Percentiles rank a stretch among this genome's conserved stretches.
Evolutionary conservation across 2,888 invertebrate species (phyloP).

Genomic region (Sphinx pinastri): DNA sequence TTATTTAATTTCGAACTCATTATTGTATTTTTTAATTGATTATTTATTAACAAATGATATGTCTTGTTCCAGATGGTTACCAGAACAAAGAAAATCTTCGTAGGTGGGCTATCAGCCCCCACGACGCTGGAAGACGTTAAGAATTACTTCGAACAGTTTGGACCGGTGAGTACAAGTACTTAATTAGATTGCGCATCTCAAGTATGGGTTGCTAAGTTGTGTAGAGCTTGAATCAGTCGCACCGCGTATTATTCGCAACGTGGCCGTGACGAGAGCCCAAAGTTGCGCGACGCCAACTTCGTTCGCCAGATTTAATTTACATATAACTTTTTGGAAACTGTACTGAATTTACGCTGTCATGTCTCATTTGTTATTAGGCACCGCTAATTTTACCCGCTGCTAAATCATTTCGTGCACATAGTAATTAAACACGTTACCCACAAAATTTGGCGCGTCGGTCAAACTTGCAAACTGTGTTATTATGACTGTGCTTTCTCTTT

Average conservation of each 20-base stretch:
- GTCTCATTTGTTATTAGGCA: conserved; percentile 68
- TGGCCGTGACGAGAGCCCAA: conserved; percentile 55
- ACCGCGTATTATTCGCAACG: conserved; percentile 52
- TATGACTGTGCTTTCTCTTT: conserved; percentile 50
- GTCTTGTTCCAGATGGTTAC: conserved; percentile 96
- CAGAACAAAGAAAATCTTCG: conserved; percentile 99
- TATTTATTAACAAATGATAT: background rate
- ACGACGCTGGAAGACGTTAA: conserved; percentile 99
- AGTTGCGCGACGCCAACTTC: conserved; percentile 59
- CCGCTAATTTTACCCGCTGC: conserved; percentile 61
- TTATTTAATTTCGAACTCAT: too few relatives aligned
- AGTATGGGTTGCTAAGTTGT: conserved; percentile 19
- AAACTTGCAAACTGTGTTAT: conserved; percentile 63
- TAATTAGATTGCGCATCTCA: conserved; percentile 4
- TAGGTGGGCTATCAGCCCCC: conserved; percentile 99
- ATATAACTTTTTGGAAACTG: conserved; percentile 67
- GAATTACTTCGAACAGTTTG: conserved; percentile 99
- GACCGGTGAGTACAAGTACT: conserved; percentile 92
- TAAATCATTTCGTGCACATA: conserved; percentile 64
- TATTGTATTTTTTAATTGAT: background rate
- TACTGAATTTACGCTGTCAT: conserved; percentile 69
- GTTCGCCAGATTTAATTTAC: conserved; percentile 66
- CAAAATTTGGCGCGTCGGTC: conserved; percentile 56
- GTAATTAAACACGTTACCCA: conserved; percentile 64
- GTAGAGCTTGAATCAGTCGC: conserved; percentile 32